phyloP scores from a whole-genome alignment of 2,113 vertebrate genomes.

The Porphyrio hochstetteri region DNA sequence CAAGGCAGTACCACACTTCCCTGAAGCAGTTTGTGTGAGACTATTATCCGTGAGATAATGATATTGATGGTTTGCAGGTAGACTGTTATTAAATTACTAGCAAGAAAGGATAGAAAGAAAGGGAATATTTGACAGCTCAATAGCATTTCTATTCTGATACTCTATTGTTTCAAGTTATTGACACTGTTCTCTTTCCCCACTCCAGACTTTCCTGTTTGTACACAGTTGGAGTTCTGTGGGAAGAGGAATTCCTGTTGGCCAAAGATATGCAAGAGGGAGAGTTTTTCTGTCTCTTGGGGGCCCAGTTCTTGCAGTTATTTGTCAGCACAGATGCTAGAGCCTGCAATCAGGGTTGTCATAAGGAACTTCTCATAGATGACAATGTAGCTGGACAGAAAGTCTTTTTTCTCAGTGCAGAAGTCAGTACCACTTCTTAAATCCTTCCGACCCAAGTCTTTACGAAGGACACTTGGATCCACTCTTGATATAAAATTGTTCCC shows the following conservation, averaged over 20 bases:
- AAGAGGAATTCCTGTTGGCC: neutral
- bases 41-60: neutral
- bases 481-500: neutral
- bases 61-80: neutral
- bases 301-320: neutral
- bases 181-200: neutral
- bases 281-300: neutral
- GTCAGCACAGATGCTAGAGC: neutral
- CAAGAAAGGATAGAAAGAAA: neutral
- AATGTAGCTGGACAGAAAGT: neutral
- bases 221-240: neutral
- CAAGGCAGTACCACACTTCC: neutral
- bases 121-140: neutral
- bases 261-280: neutral
- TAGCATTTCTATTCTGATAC: neutral
- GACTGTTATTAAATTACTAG: neutral
- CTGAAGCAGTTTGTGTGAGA: neutral
- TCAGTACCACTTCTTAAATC: neutral
- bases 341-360: neutral
- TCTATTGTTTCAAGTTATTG: neutral
- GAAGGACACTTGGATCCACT: neutral
- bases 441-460: neutral
- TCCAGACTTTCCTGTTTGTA: neutral
- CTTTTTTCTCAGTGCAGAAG: neutral
- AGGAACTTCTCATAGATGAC: neutral